These are phyloP conservation scores for Sebastes matsubarae DNA, from an alignment of 2,797 vertebrate species.

Conservation along the genomic window DNA sequence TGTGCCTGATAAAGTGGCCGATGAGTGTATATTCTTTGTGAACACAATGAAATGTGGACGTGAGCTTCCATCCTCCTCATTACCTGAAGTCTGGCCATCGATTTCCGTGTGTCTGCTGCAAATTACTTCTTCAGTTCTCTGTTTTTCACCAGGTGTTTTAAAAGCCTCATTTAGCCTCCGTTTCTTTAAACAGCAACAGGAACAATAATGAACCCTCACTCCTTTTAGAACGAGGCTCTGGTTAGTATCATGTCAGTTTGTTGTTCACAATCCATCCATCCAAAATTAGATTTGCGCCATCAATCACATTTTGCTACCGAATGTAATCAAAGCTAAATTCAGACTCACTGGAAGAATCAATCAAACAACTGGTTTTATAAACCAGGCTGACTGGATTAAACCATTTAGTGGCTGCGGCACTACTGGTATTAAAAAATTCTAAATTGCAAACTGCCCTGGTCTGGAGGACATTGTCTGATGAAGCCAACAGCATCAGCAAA, in stretches of 20 bases:
- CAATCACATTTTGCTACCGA: not conserved
- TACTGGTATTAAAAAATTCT: no score
- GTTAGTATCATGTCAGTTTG: not conserved
- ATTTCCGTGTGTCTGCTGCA: slow-evolving; percentile 26
- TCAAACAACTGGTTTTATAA: not conserved
- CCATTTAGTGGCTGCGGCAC: not conserved
- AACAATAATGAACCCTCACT: not conserved
- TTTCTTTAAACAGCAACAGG: not conserved
- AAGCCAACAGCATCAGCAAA: no score
- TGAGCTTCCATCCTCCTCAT: slow-evolving; percentile 12
- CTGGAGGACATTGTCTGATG: no score
- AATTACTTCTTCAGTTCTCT: slow-evolving; percentile 27
- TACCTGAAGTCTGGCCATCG: slow-evolving; percentile 20
- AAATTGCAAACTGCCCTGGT: not conserved
- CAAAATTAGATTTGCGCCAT: not conserved
- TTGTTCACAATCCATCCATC: not conserved
- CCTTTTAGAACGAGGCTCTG: not conserved
- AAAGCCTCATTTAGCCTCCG: slow-evolving; percentile 4
- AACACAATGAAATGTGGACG: not conserved
- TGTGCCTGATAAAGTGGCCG: no score
- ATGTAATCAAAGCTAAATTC: slow-evolving; percentile 1
- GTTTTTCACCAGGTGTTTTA: slow-evolving; percentile 28
- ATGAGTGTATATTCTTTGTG: not conserved
- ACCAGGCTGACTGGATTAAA: not conserved
- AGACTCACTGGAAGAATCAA: not conserved